A percentile compares a stretch with the other conserved stretches of the same genome.
These are phyloP conservation scores for Sialia sialis DNA, from an alignment of 2,113 vertebrate species.

Conservation along the genomic window DNA sequence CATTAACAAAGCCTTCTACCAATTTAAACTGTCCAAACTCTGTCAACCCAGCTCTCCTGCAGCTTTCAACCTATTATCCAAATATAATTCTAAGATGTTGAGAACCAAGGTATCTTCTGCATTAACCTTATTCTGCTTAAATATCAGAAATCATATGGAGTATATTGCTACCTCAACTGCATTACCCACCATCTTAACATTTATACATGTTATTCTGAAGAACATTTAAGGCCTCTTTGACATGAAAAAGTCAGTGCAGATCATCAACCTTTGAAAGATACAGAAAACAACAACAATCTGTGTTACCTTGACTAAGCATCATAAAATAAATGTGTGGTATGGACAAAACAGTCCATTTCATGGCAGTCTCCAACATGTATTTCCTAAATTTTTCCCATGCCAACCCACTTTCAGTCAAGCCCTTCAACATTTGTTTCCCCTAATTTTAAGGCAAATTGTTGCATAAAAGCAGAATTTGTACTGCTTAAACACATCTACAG, in stretches of 20 bases:
- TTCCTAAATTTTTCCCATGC: background rate
- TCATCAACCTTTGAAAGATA: background rate
- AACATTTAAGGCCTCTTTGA: background rate
- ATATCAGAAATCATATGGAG: background rate
- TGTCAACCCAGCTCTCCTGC: background rate
- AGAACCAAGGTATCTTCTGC: background rate
- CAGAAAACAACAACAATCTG: background rate
- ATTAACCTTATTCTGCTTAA: background rate
- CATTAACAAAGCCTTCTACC: background rate
- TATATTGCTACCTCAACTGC: background rate
- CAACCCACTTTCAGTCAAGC: background rate
- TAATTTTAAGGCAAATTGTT: background rate
- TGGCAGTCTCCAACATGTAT: background rate
- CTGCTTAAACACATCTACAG: background rate
- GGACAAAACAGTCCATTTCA: background rate
- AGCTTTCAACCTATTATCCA: background rate
- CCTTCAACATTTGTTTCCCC: background rate
- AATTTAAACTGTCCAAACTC: background rate
- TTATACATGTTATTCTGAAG: background rate
- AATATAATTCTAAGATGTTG: background rate
- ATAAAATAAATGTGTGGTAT: background rate
- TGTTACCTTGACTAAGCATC: background rate
- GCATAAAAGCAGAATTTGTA: background rate
- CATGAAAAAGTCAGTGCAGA: background rate
- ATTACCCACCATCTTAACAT: background rate